Percentiles rank a stretch among this genome's conserved stretches.
Conservation (phyloP, 2,888 invertebrate genomes). For the Pseudococcus longispinus region DNA sequence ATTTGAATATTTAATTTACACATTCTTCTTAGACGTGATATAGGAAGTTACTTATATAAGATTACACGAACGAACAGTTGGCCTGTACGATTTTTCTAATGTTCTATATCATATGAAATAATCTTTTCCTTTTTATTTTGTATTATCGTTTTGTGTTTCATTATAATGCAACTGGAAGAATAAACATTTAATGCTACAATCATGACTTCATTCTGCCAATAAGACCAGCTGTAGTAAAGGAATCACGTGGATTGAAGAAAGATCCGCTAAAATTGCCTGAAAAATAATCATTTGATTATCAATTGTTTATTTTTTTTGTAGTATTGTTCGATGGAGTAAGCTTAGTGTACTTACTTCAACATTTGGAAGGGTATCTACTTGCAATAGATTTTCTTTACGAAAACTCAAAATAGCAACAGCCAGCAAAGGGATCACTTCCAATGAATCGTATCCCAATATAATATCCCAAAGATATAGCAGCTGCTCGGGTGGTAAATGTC, state of each 20-base stretch:
- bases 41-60: not conserved
- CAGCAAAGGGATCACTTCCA: slow-evolving; percentile 87
- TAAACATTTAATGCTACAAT: not conserved
- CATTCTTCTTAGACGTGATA: slow-evolving; percentile 14
- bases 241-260: slow-evolving; percentile 85
- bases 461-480: slow-evolving; percentile 92
- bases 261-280: slow-evolving; percentile 81
- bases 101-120: not conserved
- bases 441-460: slow-evolving; percentile 87
- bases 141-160: slow-evolving; percentile 24
- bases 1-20: not conserved
- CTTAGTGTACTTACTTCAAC: slow-evolving; percentile 69
- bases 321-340: not conserved
- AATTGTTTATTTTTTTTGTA: no score
- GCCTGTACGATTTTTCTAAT: not conserved
- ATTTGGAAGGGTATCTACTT: slow-evolving; percentile 75
- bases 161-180: not conserved
- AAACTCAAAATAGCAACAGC: slow-evolving; percentile 85
- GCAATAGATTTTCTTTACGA: slow-evolving; percentile 83
- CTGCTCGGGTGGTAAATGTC: slow-evolving; percentile 91
- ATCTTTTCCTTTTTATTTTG: slow-evolving; percentile 10
- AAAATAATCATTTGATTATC: slow-evolving; percentile 59
- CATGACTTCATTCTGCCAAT: not conserved
- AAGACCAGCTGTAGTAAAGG: slow-evolving; percentile 76
- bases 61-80: not conserved